Percentiles rank a stretch among this genome's conserved stretches.
Evolutionary conservation across 2,797 vertebrate genomes (phyloP).

Genomic region (Chloroceryle amazona): DNA sequence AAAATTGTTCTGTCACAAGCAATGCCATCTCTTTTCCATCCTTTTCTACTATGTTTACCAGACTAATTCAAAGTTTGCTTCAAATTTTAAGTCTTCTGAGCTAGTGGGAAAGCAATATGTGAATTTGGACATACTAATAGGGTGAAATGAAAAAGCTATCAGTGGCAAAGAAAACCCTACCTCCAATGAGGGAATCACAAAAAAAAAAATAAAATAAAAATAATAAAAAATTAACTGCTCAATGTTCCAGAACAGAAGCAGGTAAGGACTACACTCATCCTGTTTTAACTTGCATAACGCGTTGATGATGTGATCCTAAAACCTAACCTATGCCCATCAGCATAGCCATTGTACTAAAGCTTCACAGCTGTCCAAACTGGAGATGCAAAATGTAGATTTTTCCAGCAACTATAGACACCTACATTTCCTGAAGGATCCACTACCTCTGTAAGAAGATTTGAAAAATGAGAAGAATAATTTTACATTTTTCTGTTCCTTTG

Average conservation of each 20-base stretch:
- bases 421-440: neutral
- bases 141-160: neutral
- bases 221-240: neutral
- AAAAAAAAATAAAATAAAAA: neutral
- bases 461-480: neutral
- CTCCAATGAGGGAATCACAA: neutral
- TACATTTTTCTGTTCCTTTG: neutral
- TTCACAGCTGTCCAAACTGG: neutral
- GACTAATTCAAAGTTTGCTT: neutral
- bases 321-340: neutral
- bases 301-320: neutral
- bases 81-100: conserved; percentile 1
- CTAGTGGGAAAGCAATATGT: neutral
- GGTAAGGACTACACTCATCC: neutral
- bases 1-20: neutral
- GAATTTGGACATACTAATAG: neutral
- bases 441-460: neutral
- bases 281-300: neutral
- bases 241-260: neutral
- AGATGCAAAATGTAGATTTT: neutral
- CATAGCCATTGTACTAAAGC: neutral
- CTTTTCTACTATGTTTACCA: neutral
- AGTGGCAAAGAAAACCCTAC: neutral
- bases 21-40: neutral
- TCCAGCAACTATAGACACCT: neutral